phyloP scores from a whole-genome alignment of 2,113 vertebrate genomes.

The Fukomys damarensis region DNA sequence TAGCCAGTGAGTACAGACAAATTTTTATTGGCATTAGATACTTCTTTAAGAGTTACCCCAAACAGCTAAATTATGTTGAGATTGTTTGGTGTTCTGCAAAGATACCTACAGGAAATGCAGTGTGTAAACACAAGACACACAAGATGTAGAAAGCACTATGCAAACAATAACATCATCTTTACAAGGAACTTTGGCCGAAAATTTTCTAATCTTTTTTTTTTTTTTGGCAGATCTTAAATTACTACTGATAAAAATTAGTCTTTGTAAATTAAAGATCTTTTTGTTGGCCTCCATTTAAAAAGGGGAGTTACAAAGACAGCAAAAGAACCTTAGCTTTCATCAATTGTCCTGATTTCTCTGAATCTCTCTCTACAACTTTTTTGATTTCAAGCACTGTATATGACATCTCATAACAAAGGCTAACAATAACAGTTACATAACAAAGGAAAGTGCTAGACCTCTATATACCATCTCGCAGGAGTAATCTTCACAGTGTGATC shows the following conservation, averaged over 20 bases:
- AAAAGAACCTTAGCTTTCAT: neutral
- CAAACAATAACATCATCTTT: neutral
- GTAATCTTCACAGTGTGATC: neutral
- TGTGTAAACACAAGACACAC: neutral
- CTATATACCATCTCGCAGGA: neutral
- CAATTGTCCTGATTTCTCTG: slow-evolving; percentile 41
- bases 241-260: slow-evolving; percentile 27
- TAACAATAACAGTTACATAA: neutral
- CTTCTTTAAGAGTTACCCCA: neutral
- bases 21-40: neutral
- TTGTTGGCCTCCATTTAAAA: neutral
- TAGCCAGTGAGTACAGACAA: neutral
- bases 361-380: slow-evolving; percentile 11
- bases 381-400: neutral
- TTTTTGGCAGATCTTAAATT: neutral
- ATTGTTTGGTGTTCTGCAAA: neutral
- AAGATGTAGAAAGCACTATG: neutral
- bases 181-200: neutral
- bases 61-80: neutral
- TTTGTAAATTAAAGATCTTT: neutral
- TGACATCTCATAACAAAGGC: neutral
- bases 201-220: neutral
- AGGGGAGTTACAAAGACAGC: neutral
- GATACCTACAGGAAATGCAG: no score
- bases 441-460: neutral